Conservation (phyloP, 2,113 vertebrate genomes). For the Xenopus laevis region DNA sequence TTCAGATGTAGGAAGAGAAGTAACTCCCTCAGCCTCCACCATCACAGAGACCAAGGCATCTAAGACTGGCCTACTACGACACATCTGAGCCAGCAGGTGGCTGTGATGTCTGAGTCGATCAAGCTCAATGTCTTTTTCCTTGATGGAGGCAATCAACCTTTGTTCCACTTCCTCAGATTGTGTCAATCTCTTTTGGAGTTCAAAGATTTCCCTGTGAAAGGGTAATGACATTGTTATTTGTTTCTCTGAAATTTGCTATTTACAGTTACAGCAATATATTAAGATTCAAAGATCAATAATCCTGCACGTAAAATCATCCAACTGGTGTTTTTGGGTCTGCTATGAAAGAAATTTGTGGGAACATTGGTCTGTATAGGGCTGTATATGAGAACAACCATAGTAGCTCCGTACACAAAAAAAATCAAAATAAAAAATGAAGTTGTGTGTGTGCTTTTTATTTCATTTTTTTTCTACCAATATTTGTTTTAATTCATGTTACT, state of each 20-base stretch:
- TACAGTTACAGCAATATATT: too few relatives aligned
- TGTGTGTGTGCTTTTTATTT: too few relatives aligned
- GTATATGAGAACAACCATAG: too few relatives aligned
- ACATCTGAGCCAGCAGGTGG: constrained; percentile 67
- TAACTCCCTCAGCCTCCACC: constrained; percentile 65
- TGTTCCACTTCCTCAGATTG: constrained; percentile 62
- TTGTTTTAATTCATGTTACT: too few relatives aligned
- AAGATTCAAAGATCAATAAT: too few relatives aligned
- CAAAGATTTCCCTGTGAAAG: constrained; percentile 60
- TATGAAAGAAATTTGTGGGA: too few relatives aligned
- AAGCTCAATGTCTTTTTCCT: constrained; percentile 62
- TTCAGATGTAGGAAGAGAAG: constrained; percentile 47
- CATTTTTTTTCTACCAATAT: too few relatives aligned
- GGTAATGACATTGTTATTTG: not conserved
- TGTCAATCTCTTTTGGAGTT: constrained; percentile 63
- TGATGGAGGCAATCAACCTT: constrained; percentile 59
- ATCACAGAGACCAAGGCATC: constrained; percentile 66
- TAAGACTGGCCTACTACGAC: constrained; percentile 59
- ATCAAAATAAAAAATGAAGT: too few relatives aligned
- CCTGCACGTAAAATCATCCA: too few relatives aligned
- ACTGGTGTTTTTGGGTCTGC: too few relatives aligned
- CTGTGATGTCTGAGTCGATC: constrained; percentile 64
- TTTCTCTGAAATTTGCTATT: not conserved
- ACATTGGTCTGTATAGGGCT: too few relatives aligned
- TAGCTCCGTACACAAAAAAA: too few relatives aligned